Evolutionary conservation across 2,113 vertebrate genomes (phyloP).

Genomic region (Nycticebus coucang): DNA sequence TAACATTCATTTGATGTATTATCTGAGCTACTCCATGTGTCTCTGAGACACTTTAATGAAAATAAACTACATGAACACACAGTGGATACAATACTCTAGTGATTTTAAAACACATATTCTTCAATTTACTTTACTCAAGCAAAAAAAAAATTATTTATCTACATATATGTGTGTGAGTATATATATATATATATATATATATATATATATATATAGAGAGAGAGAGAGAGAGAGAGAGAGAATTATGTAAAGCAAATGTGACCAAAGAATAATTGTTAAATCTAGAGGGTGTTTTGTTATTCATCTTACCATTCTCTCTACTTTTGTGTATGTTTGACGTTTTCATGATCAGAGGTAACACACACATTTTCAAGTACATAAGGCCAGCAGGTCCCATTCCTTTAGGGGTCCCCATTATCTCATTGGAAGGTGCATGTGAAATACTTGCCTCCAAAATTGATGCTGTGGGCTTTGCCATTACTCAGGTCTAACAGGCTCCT

Average conservation of each 20-base stretch:
- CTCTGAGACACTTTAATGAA: not conserved
- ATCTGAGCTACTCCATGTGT: not conserved
- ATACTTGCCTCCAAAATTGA: not conserved
- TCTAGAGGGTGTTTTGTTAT: not conserved
- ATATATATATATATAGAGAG: no score
- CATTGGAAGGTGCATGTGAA: not conserved
- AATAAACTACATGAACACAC: not conserved
- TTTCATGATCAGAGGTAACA: not conserved
- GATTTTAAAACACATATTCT: slow-evolving; percentile 17
- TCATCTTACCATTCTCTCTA: not conserved
- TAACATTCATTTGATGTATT: not conserved
- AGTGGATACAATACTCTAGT: not conserved
- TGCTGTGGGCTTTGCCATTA: not conserved
- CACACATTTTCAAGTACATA: not conserved
- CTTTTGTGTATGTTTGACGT: not conserved
- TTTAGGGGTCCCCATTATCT: not conserved
- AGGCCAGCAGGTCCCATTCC: not conserved
- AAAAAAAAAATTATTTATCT: not conserved
- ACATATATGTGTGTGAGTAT: not conserved
- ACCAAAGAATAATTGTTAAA: not conserved
- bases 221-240: no score
- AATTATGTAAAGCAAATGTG: not conserved
- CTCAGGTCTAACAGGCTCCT: not conserved
- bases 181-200: no score
- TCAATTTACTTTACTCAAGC: not conserved